phyloP scores from a whole-genome alignment of 2,113 vertebrate species.

The Rynchops niger region DNA sequence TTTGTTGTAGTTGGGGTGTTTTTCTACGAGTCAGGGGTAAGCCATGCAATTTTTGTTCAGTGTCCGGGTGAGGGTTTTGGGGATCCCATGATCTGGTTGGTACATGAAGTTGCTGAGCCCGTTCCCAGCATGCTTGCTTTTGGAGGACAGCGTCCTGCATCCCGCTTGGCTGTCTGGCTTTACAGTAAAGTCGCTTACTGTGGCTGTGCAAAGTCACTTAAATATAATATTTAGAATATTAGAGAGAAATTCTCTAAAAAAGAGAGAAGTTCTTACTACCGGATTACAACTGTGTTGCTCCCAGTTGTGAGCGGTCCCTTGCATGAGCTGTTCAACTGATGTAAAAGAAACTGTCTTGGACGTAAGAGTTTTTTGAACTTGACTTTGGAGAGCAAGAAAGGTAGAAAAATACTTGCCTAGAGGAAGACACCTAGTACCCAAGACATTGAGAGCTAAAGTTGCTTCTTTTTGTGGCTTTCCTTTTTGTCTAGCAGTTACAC shows the following conservation, averaged over 20 bases:
- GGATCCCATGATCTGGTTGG: not conserved
- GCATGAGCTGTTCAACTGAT: not conserved
- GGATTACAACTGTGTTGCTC: not conserved
- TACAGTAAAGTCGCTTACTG: not conserved
- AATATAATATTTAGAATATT: not conserved
- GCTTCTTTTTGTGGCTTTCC: conserved; percentile 1
- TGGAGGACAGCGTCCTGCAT: not conserved
- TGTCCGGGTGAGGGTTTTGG: not conserved
- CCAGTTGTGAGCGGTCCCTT: not conserved
- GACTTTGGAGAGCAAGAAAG: not conserved
- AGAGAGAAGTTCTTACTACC: not conserved
- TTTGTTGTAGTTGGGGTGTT: not conserved
- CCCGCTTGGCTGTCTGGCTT: not conserved
- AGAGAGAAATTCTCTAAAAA: not conserved
- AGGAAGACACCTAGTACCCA: not conserved
- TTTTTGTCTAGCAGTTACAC: not conserved
- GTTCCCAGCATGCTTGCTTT: not conserved
- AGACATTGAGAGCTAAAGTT: not conserved
- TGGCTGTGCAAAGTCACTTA: not conserved
- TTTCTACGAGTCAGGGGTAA: not conserved
- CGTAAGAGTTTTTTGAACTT: not conserved
- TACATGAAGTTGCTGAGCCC: not conserved
- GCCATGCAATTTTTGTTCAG: not conserved
- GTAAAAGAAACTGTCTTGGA: not conserved
- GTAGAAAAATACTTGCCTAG: not conserved